These are phyloP conservation scores for Entelurus aequoreus DNA, from an alignment of 2,113 vertebrate species.

Conservation along the genomic window DNA sequence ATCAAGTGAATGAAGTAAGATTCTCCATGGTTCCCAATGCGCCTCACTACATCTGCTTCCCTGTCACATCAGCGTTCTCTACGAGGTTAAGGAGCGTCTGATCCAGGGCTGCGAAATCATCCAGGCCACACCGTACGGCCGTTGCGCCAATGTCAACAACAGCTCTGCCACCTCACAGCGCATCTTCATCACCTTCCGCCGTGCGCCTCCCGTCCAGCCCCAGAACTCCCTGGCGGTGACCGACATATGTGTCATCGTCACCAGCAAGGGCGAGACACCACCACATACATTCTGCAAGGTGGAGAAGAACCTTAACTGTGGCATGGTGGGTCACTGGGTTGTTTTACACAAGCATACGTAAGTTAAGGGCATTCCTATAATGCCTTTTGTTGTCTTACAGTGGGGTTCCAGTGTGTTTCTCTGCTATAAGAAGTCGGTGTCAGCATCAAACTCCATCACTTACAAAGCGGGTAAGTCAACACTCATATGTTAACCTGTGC, in stretches of 20 bases:
- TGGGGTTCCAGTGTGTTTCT: conserved; percentile 97
- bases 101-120: conserved; percentile 93
- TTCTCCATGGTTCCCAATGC: too few species aligned
- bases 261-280: conserved; percentile 92
- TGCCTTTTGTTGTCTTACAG: conserved; percentile 56
- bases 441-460: conserved; percentile 90
- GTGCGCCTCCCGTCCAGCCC: conserved; percentile 77
- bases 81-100: conserved; percentile 91
- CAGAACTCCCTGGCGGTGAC: conserved; percentile 95
- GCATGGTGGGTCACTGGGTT: conserved; percentile 78
- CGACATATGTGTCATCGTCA: conserved; percentile 92
- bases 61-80: conserved; percentile 79
- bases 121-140: conserved; percentile 91
- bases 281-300: conserved; percentile 98
- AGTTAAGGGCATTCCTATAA: too few species aligned
- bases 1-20: too few species aligned
- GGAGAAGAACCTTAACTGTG: conserved; percentile 96
- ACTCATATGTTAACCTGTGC: neutral
- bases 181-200: conserved; percentile 92
- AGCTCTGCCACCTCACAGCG: conserved; percentile 88
- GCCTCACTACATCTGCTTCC: too few species aligned
- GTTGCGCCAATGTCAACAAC: conserved; percentile 97
- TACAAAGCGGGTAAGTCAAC: conserved; percentile 91
- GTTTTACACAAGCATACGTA: neutral
- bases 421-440: conserved; percentile 98